Evolutionary conservation across 2,113 vertebrate genomes (phyloP), one percentile per base, ranked within the genome.

Genomic region (Scopus umbretta): DNA sequence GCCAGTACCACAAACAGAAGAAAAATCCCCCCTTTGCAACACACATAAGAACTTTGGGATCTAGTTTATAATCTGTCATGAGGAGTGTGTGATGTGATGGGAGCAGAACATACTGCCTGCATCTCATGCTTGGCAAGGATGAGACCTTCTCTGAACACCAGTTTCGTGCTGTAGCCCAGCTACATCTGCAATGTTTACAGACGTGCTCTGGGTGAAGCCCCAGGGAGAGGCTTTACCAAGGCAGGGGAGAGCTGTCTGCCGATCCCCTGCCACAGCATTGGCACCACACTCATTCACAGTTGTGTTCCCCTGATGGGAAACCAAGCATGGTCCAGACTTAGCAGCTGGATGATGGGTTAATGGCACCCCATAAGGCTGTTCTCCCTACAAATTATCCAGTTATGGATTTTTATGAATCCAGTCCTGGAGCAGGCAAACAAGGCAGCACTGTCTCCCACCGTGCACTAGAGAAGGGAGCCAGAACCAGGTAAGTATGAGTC

Each of bases 261-360:
- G 22, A 47, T 86, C 27, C 3, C 36, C 18, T 55, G 49, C n/a
- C 71, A 32, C 36, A 66, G 16, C 0, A 0, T 9, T 80, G 59
- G 16, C 55, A 78, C 34, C 59, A 23, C 29, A 12, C 7, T 68
- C 27, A 14, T 49, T 86, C 16, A 10, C 23, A 25, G 23, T 2
- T 76, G 34, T 20, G 53, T 58, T 80, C 29, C 43, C 58, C 1
- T 66, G 0, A 25, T 19, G 55, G 53, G 21, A 84, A 92, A 25
- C 43, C 1, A 5, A 26, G 4, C 4, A 10, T 1, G 0, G 18
- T 19, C 11, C 15, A 70, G 53, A 23, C n/a, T 76, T 61, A 86
- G 22, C 52, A 55, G 20, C 23, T 62, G 25, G 10, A 9, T 61
- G 49, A 25, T 56, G 30, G 14, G 42, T 43, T 83, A 65, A n/a